Percentiles rank a stretch among this genome's conserved stretches.
Evolutionary conservation across 1,140 invertebrate species (phyloP).

Genomic region (Drosophila eugracilis): DNA sequence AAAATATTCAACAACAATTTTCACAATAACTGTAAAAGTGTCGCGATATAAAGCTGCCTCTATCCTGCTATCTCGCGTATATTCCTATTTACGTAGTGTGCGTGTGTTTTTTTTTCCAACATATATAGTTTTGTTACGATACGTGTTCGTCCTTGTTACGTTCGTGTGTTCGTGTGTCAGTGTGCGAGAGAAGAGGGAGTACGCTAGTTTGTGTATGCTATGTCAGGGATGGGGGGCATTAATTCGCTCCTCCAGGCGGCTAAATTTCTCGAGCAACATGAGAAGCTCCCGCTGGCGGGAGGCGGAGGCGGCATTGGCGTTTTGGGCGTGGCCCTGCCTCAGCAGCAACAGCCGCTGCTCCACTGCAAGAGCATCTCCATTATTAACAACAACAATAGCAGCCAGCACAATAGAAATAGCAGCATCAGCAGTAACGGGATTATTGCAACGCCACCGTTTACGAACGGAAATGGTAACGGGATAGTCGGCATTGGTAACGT

Average conservation of each 20-base stretch:
- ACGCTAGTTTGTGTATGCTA: constrained; percentile 56
- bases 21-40: constrained; percentile 10
- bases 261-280: constrained; percentile 56
- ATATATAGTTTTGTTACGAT: constrained; percentile 16
- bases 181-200: constrained; percentile 35
- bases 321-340: constrained; percentile 25
- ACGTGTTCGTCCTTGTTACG: constrained; percentile 24
- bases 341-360: constrained; percentile 26
- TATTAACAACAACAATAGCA: constrained; percentile 60
- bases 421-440: constrained; percentile 40
- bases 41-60: constrained; percentile 10
- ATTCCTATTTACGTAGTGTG: constrained; percentile 5
- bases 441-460: constrained; percentile 33
- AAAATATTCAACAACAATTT: neutral
- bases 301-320: constrained; percentile 3
- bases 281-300: constrained; percentile 42
- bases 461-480: constrained; percentile 46
- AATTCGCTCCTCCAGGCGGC: constrained; percentile 60
- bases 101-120: constrained; percentile 18
- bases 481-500: constrained; percentile 30
- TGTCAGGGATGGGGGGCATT: constrained; percentile 58
- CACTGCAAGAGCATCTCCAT: constrained; percentile 32
- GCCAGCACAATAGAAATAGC: constrained; percentile 69
- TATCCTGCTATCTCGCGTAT: constrained; percentile 10
- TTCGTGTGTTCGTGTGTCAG: constrained; percentile 26